These are phyloP conservation scores for Julus scanicus DNA, from an alignment of 2,888 invertebrate species.

Conservation along the genomic window DNA sequence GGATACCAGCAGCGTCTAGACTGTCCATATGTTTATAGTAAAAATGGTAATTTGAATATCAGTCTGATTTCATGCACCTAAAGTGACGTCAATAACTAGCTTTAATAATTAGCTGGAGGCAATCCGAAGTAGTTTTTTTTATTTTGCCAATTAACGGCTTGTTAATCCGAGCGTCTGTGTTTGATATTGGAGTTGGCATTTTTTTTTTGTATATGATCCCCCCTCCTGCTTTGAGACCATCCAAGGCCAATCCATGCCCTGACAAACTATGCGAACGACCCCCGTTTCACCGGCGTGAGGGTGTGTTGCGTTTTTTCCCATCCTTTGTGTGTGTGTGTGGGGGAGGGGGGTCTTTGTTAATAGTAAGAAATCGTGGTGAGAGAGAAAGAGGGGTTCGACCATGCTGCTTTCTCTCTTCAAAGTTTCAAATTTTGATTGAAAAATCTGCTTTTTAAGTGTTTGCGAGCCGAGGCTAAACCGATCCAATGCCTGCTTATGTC, in stretches of 20 bases:
- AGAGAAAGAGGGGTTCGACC: not conserved
- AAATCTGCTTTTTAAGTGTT: constrained; percentile 25
- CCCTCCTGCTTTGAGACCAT: not conserved
- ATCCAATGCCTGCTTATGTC: not conserved
- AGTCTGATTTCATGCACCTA: too few species aligned
- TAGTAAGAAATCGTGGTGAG: not conserved
- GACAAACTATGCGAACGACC: not conserved
- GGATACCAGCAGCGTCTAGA: too few species aligned
- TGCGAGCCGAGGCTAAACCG: constrained; percentile 24
- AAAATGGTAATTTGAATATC: too few species aligned
- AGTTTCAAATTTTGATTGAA: constrained; percentile 20
- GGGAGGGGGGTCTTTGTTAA: constrained; percentile 15
- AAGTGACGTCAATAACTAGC: too few species aligned
- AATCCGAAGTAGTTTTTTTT: too few species aligned
- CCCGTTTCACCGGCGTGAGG: constrained; percentile 5
- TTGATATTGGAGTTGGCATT: not conserved
- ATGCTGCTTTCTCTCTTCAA: constrained; percentile 27
- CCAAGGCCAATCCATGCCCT: not conserved
- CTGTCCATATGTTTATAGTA: too few species aligned
- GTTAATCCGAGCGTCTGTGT: not conserved
- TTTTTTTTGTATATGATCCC: not conserved
- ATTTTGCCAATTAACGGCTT: not conserved
- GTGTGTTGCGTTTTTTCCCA: constrained; percentile 24
- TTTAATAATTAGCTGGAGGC: too few species aligned
- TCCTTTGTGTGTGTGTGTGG: not conserved